Evolutionary conservation across 1,140 invertebrate species (phyloP).

Genomic region (Heterodera schachtii): DNA sequence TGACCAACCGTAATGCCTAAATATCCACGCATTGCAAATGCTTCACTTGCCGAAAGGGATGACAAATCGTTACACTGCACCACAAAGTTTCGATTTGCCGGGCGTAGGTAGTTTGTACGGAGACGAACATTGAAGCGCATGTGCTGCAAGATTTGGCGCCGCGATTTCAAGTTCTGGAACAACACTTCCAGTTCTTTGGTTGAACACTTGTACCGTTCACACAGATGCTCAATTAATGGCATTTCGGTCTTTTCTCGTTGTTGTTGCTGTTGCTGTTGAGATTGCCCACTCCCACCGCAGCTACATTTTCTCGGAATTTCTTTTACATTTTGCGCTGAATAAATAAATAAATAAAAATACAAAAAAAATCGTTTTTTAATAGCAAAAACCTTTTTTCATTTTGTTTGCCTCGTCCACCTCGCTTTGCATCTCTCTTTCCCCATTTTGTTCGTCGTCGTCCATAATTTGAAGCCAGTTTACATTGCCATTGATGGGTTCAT

Average conservation of each 20-base stretch:
- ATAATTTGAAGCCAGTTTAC: not conserved
- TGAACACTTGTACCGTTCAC: not conserved
- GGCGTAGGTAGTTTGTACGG: not conserved
- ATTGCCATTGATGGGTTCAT: no score
- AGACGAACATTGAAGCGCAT: not conserved
- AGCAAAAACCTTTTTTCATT: not conserved
- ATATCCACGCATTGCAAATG: slow-evolving; percentile 6
- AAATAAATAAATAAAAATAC: not conserved
- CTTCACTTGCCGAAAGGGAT: not conserved
- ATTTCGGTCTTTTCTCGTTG: not conserved
- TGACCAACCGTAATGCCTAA: slow-evolving; percentile 1
- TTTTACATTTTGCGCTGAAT: no score
- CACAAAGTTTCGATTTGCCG: not conserved
- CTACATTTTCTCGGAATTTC: no score
- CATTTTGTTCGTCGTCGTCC: not conserved
- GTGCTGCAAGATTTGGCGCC: not conserved
- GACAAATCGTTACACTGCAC: not conserved
- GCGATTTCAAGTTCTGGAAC: slow-evolving; percentile 5
- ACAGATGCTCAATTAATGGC: slow-evolving; percentile 8
- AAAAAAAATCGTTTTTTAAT: not conserved
- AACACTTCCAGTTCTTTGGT: not conserved
- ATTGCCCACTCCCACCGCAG: no score
- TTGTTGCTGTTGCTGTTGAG: no score
- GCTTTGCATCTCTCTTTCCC: not conserved
- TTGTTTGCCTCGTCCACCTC: not conserved